phyloP scores from a whole-genome alignment of 1,140 invertebrate genomes.

The Trinorchestia longiramus region DNA sequence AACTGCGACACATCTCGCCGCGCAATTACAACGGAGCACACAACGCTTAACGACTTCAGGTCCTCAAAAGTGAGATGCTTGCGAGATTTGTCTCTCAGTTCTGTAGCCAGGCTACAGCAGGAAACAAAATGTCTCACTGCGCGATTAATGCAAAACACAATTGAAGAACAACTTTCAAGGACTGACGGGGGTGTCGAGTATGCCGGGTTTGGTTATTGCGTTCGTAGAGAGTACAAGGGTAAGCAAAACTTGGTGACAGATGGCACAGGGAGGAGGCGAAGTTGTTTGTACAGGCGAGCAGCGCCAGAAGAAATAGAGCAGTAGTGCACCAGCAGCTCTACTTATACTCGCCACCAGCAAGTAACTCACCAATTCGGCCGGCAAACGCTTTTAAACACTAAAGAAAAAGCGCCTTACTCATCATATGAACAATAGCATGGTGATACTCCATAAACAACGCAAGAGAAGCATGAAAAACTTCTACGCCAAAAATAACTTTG shows the following conservation, averaged over 20 bases:
- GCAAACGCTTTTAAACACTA: neutral
- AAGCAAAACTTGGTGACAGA: neutral
- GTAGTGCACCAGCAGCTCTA: neutral
- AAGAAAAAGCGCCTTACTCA: neutral
- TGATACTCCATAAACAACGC: neutral
- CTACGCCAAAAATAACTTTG: neutral
- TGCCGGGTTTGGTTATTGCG: neutral
- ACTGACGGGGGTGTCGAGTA: neutral
- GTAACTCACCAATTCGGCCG: neutral
- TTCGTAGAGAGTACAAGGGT: neutral
- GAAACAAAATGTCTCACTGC: neutral
- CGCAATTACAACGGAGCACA: neutral
- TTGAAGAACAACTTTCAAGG: neutral
- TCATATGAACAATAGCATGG: neutral
- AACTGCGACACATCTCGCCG: slow-evolving; percentile 21
- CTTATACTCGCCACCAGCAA: neutral
- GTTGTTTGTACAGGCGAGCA: neutral
- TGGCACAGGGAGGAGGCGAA: neutral
- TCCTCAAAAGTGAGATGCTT: neutral
- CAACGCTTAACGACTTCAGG: neutral
- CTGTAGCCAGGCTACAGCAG: neutral
- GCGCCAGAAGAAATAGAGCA: neutral
- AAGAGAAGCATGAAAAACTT: neutral
- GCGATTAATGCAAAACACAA: neutral
- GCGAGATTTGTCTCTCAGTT: neutral